Evolutionary conservation across 2,888 invertebrate genomes (phyloP).

Genomic region (Iphiclides podalirius): DNA sequence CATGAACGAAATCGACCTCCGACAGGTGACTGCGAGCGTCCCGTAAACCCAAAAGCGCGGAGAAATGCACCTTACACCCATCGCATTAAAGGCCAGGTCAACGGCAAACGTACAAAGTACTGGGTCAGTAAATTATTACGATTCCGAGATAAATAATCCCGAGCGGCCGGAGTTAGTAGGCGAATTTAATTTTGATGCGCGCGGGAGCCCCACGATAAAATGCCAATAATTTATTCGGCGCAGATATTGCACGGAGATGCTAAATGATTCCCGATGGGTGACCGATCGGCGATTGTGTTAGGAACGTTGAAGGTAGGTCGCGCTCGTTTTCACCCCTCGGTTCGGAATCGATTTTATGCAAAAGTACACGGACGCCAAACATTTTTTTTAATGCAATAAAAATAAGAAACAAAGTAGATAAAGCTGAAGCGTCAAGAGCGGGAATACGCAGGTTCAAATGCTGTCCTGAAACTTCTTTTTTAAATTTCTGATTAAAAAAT

Average conservation of each 20-base stretch:
- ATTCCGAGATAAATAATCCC: conserved; percentile 51
- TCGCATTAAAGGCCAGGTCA: conserved; percentile 24
- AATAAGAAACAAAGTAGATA: too few species aligned
- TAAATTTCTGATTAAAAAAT: too few species aligned
- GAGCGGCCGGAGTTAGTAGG: conserved; percentile 29
- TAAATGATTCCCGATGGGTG: conserved; percentile 10
- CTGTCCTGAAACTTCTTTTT: too few species aligned
- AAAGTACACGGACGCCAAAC: too few species aligned
- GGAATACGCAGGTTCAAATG: too few species aligned
- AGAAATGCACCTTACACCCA: conserved; percentile 30
- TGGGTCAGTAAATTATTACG: conserved; percentile 40
- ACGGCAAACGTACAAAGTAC: conserved; percentile 26
- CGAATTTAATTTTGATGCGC: conserved; percentile 24
- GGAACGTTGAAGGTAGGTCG: background rate
- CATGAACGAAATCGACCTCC: conserved; percentile 43
- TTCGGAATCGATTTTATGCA: too few species aligned
- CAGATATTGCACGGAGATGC: conserved; percentile 10
- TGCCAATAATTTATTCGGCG: conserved; percentile 23
- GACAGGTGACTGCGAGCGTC: conserved; percentile 31
- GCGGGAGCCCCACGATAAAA: conserved; percentile 14
- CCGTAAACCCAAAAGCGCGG: conserved; percentile 18
- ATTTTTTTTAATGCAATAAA: too few species aligned
- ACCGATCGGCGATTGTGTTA: conserved; percentile 1
- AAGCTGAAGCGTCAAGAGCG: too few species aligned
- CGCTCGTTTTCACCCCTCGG: too few species aligned